phyloP scores from a whole-genome alignment of 2,888 invertebrate genomes.

The Sesamia inferens region DNA sequence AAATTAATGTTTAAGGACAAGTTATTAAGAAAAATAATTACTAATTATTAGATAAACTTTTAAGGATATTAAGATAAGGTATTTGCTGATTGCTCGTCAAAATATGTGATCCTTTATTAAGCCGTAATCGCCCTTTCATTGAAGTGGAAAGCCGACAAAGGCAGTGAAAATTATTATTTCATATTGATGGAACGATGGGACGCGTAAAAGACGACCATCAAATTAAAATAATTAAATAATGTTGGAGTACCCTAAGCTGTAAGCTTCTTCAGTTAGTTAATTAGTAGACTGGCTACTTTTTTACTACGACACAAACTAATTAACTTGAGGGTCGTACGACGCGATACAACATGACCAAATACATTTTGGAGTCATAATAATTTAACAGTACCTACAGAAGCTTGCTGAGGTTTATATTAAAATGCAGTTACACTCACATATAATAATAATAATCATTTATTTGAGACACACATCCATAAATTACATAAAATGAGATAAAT shows the following conservation, averaged over 20 bases:
- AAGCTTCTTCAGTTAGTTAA: neutral
- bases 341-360: neutral
- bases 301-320: neutral
- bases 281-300: neutral
- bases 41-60: neutral
- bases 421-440: neutral
- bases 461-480: no score
- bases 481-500: no score
- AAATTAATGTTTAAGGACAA: neutral
- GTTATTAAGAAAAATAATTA: neutral
- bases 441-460: no score
- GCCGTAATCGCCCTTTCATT: neutral
- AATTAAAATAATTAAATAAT: neutral
- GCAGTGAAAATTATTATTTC: conserved; percentile 8
- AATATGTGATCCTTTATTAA: neutral
- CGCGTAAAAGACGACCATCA: neutral
- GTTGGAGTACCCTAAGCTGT: neutral
- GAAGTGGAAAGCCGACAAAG: neutral
- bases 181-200: neutral
- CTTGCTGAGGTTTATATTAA: neutral
- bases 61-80: no score
- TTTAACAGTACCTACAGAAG: neutral
- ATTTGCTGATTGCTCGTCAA: neutral
- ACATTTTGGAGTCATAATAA: neutral
- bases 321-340: neutral